These are phyloP conservation scores for Acrocera orbiculus DNA, from an alignment of 2,888 invertebrate species.

Conservation along the genomic window DNA sequence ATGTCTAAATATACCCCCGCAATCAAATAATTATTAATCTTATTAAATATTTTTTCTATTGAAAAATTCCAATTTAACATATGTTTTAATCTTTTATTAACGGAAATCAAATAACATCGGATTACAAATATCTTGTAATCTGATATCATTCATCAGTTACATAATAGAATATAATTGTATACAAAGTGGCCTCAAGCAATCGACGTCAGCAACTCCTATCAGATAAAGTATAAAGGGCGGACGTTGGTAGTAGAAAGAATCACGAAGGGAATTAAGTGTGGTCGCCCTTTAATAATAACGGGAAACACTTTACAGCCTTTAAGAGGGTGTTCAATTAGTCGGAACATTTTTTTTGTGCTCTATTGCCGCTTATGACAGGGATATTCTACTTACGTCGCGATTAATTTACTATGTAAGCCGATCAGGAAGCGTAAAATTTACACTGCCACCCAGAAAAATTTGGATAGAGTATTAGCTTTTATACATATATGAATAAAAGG, in stretches of 20 bases:
- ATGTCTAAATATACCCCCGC: too few species aligned
- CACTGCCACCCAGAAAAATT: slow-evolving; percentile 1
- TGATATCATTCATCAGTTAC: slow-evolving; percentile 14
- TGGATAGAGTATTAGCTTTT: slow-evolving; percentile 3
- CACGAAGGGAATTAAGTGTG: slow-evolving; percentile 1
- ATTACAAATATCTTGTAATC: slow-evolving; percentile 11
- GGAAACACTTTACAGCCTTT: slow-evolving; percentile 17
- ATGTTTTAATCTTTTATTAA: too few species aligned
- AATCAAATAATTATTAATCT: too few species aligned
- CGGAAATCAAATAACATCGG: slow-evolving; percentile 12
- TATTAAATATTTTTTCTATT: too few species aligned
- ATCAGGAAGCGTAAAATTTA: slow-evolving; percentile 11
- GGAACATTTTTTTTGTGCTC: slow-evolving; percentile 16
- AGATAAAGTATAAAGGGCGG: neutral
- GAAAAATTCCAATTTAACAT: too few species aligned
- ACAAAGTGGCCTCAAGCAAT: slow-evolving; percentile 6
- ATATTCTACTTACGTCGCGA: slow-evolving; percentile 1
- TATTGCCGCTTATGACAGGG: slow-evolving; percentile 2
- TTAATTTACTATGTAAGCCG: slow-evolving; percentile 8
- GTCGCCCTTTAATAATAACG: slow-evolving; percentile 1
- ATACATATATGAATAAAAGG: slow-evolving; percentile 3
- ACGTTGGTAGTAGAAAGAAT: neutral
- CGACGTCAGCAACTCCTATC: too few species aligned
- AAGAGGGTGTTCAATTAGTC: slow-evolving; percentile 32
- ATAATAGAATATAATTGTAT: slow-evolving; percentile 13